Evolutionary conservation across 1,140 invertebrate genomes (phyloP).

Genomic region (Drosophila serrata): DNA sequence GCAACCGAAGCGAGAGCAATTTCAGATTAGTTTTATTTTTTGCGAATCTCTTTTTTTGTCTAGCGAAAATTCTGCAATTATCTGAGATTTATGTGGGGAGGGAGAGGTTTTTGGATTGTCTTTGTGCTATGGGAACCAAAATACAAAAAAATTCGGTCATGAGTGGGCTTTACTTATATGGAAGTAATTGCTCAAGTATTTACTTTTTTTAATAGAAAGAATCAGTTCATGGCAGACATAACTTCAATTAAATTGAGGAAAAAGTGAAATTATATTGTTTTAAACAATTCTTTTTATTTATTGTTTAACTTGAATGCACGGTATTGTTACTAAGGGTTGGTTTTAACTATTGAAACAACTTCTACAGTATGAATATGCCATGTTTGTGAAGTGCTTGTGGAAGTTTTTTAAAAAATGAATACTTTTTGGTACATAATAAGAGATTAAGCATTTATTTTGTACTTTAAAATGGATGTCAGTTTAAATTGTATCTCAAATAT

Average conservation of each 20-base stretch:
- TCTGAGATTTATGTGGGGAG: constrained; percentile 14
- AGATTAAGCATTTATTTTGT: neutral
- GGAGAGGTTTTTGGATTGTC: neutral
- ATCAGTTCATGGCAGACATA: neutral
- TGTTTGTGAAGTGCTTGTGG: too few species aligned
- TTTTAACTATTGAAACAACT: neutral
- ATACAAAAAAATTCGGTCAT: constrained; percentile 2
- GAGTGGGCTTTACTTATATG: constrained; percentile 9
- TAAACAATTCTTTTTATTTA: too few species aligned
- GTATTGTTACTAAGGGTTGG: neutral
- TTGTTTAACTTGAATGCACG: too few species aligned
- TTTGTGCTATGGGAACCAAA: constrained; percentile 6
- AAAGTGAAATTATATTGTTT: too few species aligned
- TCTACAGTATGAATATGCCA: neutral
- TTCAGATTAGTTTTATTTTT: constrained; percentile 20
- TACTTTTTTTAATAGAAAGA: neutral
- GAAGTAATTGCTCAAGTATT: neutral
- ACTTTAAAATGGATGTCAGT: neutral
- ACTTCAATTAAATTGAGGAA: neutral
- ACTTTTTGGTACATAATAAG: too few species aligned
- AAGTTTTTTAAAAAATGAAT: neutral
- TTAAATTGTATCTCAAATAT: too few species aligned
- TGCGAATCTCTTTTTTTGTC: neutral
- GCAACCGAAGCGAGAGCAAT: constrained; percentile 29
- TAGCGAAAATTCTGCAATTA: constrained; percentile 25